These are phyloP conservation scores for Nemopilema nomurai DNA, from an alignment of 30 jellyfish, hydroid and myxozoan genomes.

Conservation along the genomic window DNA sequence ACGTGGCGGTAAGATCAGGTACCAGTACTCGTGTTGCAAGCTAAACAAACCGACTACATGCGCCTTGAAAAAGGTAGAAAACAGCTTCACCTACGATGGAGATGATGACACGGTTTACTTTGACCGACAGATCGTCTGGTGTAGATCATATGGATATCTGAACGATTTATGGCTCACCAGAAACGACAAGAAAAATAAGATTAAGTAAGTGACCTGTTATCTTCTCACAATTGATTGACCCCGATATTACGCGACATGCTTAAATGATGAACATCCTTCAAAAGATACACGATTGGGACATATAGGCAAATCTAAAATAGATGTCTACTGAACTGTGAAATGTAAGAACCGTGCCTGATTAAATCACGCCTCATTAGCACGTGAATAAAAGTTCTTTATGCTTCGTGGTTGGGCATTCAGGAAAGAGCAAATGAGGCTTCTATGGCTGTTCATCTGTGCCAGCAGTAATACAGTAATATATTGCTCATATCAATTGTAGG, in stretches of 20 bases:
- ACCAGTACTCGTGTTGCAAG: constrained; percentile 22
- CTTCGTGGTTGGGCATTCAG: background rate
- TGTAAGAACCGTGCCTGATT: too few species aligned
- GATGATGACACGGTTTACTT: background rate
- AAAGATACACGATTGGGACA: too few species aligned
- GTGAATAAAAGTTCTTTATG: background rate
- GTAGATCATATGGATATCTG: constrained; percentile 3
- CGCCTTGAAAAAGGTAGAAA: background rate
- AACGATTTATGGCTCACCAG: constrained; percentile 1
- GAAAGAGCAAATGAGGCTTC: background rate
- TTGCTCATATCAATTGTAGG: background rate
- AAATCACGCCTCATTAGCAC: too few species aligned
- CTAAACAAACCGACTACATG: background rate
- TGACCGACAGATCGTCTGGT: constrained; percentile 1
- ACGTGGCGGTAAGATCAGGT: constrained; percentile 6
- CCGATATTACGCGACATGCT: background rate
- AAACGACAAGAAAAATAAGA: background rate
- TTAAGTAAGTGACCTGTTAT: background rate
- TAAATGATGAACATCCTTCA: too few species aligned
- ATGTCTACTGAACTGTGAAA: too few species aligned
- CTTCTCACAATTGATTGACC: background rate
- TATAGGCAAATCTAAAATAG: too few species aligned
- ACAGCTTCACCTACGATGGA: background rate
- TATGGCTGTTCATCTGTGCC: background rate
- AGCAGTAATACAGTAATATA: too few species aligned